A percentile compares a stretch with the other conserved stretches of the same genome.
Evolutionary conservation across 1,140 invertebrate genomes (phyloP).

Genomic region (Philopotamus ludificatus): DNA sequence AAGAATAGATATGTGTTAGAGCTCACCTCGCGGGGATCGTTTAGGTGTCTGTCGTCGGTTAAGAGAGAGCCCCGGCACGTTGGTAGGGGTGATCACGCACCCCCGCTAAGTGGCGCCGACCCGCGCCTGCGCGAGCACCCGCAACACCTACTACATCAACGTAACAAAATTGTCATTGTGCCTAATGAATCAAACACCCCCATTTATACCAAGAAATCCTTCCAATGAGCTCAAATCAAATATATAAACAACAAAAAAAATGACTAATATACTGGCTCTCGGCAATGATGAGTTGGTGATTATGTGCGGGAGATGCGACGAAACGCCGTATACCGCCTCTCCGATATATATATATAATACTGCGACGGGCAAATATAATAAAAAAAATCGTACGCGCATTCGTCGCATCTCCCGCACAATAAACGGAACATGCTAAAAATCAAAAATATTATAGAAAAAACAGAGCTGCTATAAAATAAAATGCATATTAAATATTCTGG

Average conservation of each 20-base stretch:
- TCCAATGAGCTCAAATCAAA: neutral
- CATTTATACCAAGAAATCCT: neutral
- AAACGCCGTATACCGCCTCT: neutral
- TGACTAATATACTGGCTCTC: neutral
- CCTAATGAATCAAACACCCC: slow-evolving; percentile 8
- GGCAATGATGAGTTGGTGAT: too few species aligned
- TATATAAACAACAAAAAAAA: neutral
- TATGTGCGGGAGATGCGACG: slow-evolving; percentile 1
- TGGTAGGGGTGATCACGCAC: slow-evolving; percentile 90
- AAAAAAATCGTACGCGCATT: too few species aligned
- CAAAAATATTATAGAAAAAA: slow-evolving; percentile 2
- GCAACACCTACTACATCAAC: slow-evolving; percentile 53
- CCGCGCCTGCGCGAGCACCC: slow-evolving; percentile 73
- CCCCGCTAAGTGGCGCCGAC: slow-evolving; percentile 75
- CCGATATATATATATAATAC: neutral
- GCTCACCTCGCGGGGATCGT: slow-evolving; percentile 32
- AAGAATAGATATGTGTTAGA: slow-evolving; percentile 43
- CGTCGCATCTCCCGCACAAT: too few species aligned
- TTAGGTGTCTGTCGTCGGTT: slow-evolving; percentile 45
- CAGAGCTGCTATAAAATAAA: slow-evolving; percentile 5
- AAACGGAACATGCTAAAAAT: neutral
- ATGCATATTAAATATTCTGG: neutral
- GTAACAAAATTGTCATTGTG: slow-evolving; percentile 26
- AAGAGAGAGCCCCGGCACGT: slow-evolving; percentile 81
- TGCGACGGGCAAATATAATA: too few species aligned